These are phyloP conservation scores for Melolontha melolontha DNA, from an alignment of 2,888 invertebrate species.

Conservation along the genomic window DNA sequence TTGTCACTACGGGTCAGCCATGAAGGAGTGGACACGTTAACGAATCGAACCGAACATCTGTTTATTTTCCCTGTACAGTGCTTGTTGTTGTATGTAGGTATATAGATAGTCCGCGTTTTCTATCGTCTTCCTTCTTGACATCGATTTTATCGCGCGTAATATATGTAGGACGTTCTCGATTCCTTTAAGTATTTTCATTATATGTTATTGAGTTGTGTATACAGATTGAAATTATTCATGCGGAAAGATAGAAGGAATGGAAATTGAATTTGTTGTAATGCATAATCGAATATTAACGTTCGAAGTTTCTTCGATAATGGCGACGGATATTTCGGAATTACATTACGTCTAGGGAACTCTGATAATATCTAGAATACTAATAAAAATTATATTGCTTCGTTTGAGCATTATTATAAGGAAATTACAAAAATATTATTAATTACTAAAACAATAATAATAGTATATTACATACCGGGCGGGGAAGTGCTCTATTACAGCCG, in stretches of 20 bases:
- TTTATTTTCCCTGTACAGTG: conserved; percentile 22
- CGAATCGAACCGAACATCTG: conserved; percentile 29
- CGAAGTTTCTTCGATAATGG: not conserved
- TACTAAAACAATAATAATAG: no score
- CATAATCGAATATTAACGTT: conserved; percentile 10
- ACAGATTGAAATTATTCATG: not conserved
- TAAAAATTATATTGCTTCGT: no score
- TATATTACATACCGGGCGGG: no score
- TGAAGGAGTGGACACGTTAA: conserved; percentile 24
- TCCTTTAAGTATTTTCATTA: conserved; percentile 5
- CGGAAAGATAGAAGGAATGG: conserved; percentile 1
- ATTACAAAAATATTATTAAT: no score
- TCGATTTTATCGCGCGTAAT: conserved; percentile 27
- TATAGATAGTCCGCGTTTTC: conserved; percentile 10
- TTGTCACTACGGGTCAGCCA: conserved; percentile 25
- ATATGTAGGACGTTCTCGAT: conserved; percentile 10
- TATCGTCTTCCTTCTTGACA: conserved; percentile 15
- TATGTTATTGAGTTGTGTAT: conserved; percentile 7
- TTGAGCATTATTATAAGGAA: no score
- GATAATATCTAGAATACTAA: no score
- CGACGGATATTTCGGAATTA: not conserved
- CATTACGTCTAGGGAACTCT: no score
- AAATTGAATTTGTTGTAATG: conserved; percentile 21
- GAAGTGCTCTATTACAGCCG: no score
- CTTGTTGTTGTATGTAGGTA: not conserved